A percentile compares a stretch with the other conserved stretches of the same genome.
Evolutionary conservation across 2,113 vertebrate species (phyloP).

Genomic region (Ramphastos sulfuratus): DNA sequence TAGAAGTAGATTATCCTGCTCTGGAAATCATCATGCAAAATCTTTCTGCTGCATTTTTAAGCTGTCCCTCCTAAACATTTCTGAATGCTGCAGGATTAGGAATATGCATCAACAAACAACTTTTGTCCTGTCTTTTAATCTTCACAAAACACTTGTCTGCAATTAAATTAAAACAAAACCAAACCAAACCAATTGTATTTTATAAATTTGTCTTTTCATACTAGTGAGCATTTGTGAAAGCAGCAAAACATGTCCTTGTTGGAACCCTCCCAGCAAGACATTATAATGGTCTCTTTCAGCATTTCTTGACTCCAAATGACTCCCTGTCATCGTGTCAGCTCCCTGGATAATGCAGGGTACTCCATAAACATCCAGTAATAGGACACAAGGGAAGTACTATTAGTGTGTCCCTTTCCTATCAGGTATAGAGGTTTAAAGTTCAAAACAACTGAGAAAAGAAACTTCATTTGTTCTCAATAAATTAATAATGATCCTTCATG

Average conservation of each 20-base stretch:
- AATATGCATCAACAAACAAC: constrained; percentile 13
- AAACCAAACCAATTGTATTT: neutral
- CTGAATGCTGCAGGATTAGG: constrained; percentile 1
- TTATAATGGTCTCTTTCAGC: constrained; percentile 83
- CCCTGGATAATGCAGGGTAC: constrained; percentile 76
- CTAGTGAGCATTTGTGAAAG: constrained; percentile 59
- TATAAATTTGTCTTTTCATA: constrained; percentile 43
- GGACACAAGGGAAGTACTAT: constrained; percentile 82
- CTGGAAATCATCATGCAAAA: constrained; percentile 57
- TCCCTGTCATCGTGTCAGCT: constrained; percentile 83
- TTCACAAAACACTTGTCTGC: neutral
- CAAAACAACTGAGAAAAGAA: constrained; percentile 79
- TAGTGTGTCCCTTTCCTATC: constrained; percentile 77
- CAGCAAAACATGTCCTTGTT: constrained; percentile 64
- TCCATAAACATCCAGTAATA: constrained; percentile 86
- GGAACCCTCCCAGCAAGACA: constrained; percentile 72
- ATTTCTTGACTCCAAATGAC: constrained; percentile 83
- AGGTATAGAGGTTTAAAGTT: constrained; percentile 81
- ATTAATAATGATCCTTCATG: constrained; percentile 77
- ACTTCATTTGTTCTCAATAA: constrained; percentile 82
- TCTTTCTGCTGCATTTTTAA: constrained; percentile 10
- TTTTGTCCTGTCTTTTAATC: neutral
- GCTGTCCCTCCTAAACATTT: neutral
- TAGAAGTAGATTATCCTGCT: constrained; percentile 34
- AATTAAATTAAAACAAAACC: constrained; percentile 31